These are phyloP conservation scores for Isoperla grammatica DNA, from an alignment of 2,888 invertebrate species.

Conservation along the genomic window DNA sequence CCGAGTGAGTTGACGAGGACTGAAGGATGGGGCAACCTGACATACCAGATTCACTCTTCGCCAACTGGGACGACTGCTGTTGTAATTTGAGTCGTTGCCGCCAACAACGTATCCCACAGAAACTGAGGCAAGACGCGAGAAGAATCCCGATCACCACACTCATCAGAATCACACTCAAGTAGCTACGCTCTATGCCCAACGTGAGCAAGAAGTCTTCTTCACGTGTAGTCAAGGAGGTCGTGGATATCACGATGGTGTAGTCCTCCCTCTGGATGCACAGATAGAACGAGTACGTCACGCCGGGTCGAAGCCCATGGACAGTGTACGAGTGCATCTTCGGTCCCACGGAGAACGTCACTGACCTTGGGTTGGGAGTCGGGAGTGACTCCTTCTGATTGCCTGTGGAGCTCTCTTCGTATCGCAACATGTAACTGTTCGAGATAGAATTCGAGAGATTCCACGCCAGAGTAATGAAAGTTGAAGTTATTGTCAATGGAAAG, in stretches of 20 bases:
- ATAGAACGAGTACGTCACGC: constrained; percentile 41
- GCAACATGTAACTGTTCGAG: constrained; percentile 30
- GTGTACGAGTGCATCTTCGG: constrained; percentile 40
- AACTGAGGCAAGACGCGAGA: constrained; percentile 27
- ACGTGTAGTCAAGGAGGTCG: constrained; percentile 33
- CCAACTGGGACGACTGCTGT: constrained; percentile 22
- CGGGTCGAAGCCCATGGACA: constrained; percentile 40
- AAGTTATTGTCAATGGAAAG: constrained; percentile 37
- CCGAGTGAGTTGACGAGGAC: constrained; percentile 27
- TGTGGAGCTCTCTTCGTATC: constrained; percentile 26
- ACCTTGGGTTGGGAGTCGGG: constrained; percentile 8
- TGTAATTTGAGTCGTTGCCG: constrained; percentile 23
- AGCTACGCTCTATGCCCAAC: constrained; percentile 34
- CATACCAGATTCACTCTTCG: constrained; percentile 26
- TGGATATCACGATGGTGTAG: constrained; percentile 37
- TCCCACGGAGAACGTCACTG: constrained; percentile 30
- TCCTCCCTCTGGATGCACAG: constrained; percentile 39
- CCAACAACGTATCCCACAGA: constrained; percentile 29
- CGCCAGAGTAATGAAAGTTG: constrained; percentile 40
- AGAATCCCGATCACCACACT: constrained; percentile 29
- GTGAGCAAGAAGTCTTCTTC: constrained; percentile 32
- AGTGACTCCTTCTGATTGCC: constrained; percentile 14
- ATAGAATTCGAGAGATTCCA: constrained; percentile 38
- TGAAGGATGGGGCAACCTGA: constrained; percentile 25
- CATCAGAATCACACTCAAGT: constrained; percentile 31